phyloP scores from a whole-genome alignment of 2,797 vertebrate genomes.

The Syngnathus rostellatus region DNA sequence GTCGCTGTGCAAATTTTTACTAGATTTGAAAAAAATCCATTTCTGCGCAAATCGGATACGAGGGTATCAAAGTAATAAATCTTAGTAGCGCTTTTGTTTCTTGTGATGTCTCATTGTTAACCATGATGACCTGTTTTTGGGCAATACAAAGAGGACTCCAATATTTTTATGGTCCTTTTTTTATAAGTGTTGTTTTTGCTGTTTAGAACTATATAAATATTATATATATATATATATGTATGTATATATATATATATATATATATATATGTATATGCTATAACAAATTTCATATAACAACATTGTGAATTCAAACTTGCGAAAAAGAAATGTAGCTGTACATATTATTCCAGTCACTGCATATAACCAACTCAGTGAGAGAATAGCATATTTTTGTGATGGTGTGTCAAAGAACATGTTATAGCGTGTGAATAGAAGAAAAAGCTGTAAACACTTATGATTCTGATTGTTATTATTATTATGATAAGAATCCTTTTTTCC shows the following conservation, averaged over 20 bases:
- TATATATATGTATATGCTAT: slow-evolving; percentile 40
- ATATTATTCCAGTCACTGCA: slow-evolving; percentile 96
- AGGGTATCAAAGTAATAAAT: slow-evolving; percentile 77
- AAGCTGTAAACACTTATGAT: slow-evolving; percentile 67
- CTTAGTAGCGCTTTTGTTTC: slow-evolving; percentile 80
- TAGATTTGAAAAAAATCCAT: slow-evolving; percentile 20
- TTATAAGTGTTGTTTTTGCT: slow-evolving; percentile 94
- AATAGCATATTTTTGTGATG: slow-evolving; percentile 96
- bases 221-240: background rate
- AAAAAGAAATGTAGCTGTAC: slow-evolving; percentile 84
- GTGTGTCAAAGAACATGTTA: slow-evolving; percentile 81
- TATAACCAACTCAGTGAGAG: slow-evolving; percentile 90
- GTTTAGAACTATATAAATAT: slow-evolving; percentile 81
- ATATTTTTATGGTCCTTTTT: slow-evolving; percentile 92
- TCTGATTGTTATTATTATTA: slow-evolving; percentile 21
- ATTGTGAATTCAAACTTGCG: slow-evolving; percentile 83
- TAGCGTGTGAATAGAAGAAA: slow-evolving; percentile 73
- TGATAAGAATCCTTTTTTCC: slow-evolving; percentile 34
- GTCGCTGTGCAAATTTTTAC: slow-evolving; percentile 45
- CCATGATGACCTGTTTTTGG: slow-evolving; percentile 97
- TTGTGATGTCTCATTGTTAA: slow-evolving; percentile 89
- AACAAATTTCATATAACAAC: slow-evolving; percentile 76
- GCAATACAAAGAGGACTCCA: slow-evolving; percentile 98
- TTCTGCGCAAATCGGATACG: slow-evolving; percentile 44
- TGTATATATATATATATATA: slow-evolving; percentile 4